A percentile compares a stretch with the other conserved stretches of the same genome.
These are phyloP conservation scores for Leptoclinus maculatus DNA, from an alignment of 2,797 vertebrate species.

Conservation along the genomic window DNA sequence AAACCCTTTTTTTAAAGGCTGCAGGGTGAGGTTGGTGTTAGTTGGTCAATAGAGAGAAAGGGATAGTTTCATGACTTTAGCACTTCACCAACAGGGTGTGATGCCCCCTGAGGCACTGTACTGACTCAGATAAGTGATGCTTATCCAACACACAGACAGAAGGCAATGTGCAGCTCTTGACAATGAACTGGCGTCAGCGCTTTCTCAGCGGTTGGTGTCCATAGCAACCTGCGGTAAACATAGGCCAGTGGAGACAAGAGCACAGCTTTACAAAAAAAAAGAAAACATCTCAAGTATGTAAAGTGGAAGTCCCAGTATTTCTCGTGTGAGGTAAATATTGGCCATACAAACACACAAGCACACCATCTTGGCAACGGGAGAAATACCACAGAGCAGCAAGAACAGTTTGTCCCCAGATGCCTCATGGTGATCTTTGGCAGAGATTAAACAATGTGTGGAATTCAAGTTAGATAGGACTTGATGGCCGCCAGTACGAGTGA, in stretches of 20 bases:
- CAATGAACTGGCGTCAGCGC: constrained; percentile 17
- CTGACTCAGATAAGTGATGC: constrained; percentile 39
- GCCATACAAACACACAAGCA: constrained; percentile 33
- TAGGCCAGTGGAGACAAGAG: constrained; percentile 39
- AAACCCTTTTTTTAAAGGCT: background rate
- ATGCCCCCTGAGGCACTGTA: constrained; percentile 11
- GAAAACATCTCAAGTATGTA: constrained; percentile 5
- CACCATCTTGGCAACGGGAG: constrained; percentile 6
- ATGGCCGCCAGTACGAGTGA: background rate
- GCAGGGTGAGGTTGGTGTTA: background rate
- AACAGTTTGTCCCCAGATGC: constrained; percentile 61
- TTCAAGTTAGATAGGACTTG: constrained; percentile 9
- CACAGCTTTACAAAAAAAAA: background rate
- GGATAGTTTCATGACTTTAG: constrained; percentile 26
- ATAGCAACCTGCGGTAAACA: constrained; percentile 68
- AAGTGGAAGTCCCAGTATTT: constrained; percentile 76
- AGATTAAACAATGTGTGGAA: constrained; percentile 60
- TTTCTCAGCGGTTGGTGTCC: constrained; percentile 47
- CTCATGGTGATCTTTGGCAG: constrained; percentile 35
- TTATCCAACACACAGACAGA: constrained; percentile 50
- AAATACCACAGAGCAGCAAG: constrained; percentile 26
- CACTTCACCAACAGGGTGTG: constrained; percentile 30
- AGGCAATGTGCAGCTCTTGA: constrained; percentile 38
- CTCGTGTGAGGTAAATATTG: constrained; percentile 22
- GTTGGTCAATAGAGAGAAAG: background rate